Base-by-base conservation (phyloP, 2,888 invertebrate genomes). In the Halictus ligatus region DNA sequence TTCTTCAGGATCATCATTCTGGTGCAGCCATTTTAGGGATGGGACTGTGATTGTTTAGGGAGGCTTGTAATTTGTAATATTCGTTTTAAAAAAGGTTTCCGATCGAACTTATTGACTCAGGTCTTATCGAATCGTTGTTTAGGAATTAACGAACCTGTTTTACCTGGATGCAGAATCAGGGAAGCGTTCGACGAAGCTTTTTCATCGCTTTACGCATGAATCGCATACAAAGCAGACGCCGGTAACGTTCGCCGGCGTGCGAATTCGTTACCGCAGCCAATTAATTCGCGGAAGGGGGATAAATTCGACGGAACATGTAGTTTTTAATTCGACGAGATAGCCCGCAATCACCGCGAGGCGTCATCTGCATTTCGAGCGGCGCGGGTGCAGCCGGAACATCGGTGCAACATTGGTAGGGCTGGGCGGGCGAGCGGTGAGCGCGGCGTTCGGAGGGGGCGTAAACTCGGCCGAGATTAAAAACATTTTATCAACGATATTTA, bases 401-500 rank as follows among this genome's bases (percentile, higher is more conserved):
- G 60, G n/a, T 48, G n/a, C 69, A 67, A 72, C 69, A 48, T 50
- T 50, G 60, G 78, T 43, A 79, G 50, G 13, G n/a, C 60, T 21
- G 67, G 7, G 1, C 21, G 67, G 7, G 1, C 21, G 67, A 3
- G 40, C 8, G 50, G 54, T 21, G 21, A 54, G 21, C 8, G 3
- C 21, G 10, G 69, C 2, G 29, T 8, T 2, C 2, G 40, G 21
- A 25, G 29, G 4, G 69, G 54, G 35, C 46, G 48, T 64, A 72
- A 85, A 78, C 77, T 74, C 89, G 88, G 54, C 85, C 84, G 88
- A 92, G 91, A 92, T 93, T 92, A 92, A 92, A 89, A 91, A 91
- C 89, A 84, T 91, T 93, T 93, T 91, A 93, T 92, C 92, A 91
- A 83, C 92, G 92, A 93, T 92, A 92, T 92, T 92, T 93, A 92